Evolutionary conservation across 1,140 invertebrate genomes (phyloP), one percentile per base, ranked within the genome.

Genomic region (Rhagoletis pomonella): DNA sequence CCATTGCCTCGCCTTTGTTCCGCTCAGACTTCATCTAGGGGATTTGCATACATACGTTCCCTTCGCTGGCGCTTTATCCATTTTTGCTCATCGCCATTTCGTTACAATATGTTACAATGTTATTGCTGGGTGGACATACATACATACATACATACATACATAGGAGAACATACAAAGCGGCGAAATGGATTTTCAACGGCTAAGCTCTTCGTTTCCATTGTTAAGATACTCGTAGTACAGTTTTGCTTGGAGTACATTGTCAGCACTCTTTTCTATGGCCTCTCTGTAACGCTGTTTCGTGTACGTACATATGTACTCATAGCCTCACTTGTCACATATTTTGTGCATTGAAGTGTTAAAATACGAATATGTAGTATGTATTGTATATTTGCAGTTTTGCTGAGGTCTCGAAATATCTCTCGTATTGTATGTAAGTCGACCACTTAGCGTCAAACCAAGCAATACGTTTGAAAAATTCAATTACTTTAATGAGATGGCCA

Each of bases 61-160:
- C 44, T n/a, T 19, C 19, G 17, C n/a, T 12, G 44, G 4, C 10
- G n/a, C 17, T 81, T 1, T 4, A 7, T 7, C 47, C 9, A 55
- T 19, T 58, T 19, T 29, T 81, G 29, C 29, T 55, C 19, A 29
- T 12, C 7, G 47, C 73, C n/a, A 81, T 81, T 81, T 81, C 47
- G 44, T 73, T 73, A 73, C 39, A 73, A 55, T 81, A 81, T 50
- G 44, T 81, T 81, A 81, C 12, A 81, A 81, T 81, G 17, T 81
- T 44, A n/a, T 81, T 81, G 47, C 5, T 50, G 47, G 44, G 55
- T n/a, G n/a, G 47, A 55, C 73, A n/a, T 29, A 29, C 29, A 29
- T 29, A 0, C 29, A 29, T 29, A 29, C 29, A 29, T 29, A 0
- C 29, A 29, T 29, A 29, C 29, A 29, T 29, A 29, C 29, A 29